These are phyloP conservation scores for Oceanites oceanicus DNA, from an alignment of 2,113 vertebrate genomes.

Conservation along the genomic window DNA sequence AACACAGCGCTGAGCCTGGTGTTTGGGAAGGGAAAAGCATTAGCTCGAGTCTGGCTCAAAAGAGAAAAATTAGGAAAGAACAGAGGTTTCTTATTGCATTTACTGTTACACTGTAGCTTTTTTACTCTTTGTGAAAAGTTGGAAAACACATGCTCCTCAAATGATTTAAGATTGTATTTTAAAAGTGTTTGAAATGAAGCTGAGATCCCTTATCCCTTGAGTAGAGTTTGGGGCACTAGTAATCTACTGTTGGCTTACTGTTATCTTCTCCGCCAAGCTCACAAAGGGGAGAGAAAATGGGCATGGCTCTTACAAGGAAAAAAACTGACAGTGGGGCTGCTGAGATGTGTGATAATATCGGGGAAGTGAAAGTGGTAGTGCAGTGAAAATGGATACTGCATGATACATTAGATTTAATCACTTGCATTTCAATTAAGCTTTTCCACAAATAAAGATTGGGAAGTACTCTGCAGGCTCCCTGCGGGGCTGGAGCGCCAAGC, in stretches of 20 bases:
- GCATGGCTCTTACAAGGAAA: constrained; percentile 38
- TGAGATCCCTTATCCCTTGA: not conserved
- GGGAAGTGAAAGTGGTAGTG: constrained; percentile 62
- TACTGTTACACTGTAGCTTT: not conserved
- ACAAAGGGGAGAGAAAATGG: constrained; percentile 35
- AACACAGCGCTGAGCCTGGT: not conserved
- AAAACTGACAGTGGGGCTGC: constrained; percentile 51
- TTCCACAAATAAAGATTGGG: constrained; percentile 53
- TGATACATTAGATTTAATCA: constrained; percentile 69
- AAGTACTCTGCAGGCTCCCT: constrained; percentile 8
- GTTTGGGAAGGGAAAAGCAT: not conserved
- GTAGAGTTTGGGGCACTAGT: not conserved
- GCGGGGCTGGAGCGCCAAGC: not conserved
- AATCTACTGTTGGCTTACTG: constrained; percentile 6
- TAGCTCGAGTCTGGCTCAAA: not conserved
- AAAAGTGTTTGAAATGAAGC: not conserved
- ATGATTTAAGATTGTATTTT: not conserved
- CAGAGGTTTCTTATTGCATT: not conserved
- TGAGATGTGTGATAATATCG: constrained; percentile 55
- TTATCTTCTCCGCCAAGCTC: not conserved
- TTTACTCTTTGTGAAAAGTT: not conserved
- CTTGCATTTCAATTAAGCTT: constrained; percentile 70
- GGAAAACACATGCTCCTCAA: not conserved
- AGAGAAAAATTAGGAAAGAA: not conserved
- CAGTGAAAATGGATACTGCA: constrained; percentile 64